These are phyloP conservation scores for Lepidothrix coronata DNA, from an alignment of 2,113 vertebrate species.

Conservation along the genomic window DNA sequence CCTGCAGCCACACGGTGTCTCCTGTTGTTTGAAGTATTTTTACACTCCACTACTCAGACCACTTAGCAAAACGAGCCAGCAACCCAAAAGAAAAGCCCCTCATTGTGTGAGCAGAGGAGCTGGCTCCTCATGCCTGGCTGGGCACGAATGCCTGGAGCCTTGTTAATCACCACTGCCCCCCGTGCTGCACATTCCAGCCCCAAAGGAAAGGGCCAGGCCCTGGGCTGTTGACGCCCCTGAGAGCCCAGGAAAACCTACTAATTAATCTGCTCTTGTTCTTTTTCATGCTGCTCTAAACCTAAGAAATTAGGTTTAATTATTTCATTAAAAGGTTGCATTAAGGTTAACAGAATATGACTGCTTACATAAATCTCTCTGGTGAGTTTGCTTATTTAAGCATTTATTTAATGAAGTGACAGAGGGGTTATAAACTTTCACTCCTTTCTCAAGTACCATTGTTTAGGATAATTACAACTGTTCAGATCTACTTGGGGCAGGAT, in stretches of 20 bases:
- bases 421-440: constrained; percentile 32
- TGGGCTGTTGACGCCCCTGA: background rate
- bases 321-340: constrained; percentile 68
- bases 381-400: constrained; percentile 57
- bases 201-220: constrained; percentile 36
- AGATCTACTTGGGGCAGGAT: background rate
- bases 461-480: background rate
- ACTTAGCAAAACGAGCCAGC: background rate
- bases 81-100: constrained; percentile 19
- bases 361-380: constrained; percentile 34
- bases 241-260: constrained; percentile 51
- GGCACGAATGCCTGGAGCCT: constrained; percentile 57
- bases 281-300: constrained; percentile 56
- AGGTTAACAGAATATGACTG: constrained; percentile 62
- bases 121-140: constrained; percentile 65
- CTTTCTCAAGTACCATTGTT: background rate
- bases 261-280: constrained; percentile 67
- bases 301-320: constrained; percentile 65
- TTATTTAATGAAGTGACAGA: constrained; percentile 49
- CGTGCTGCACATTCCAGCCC: constrained; percentile 50
- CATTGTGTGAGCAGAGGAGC: constrained; percentile 14
- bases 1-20: background rate
- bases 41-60: constrained; percentile 15
- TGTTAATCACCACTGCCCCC: constrained; percentile 47
- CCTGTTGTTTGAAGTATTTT: background rate